Conservation (phyloP, 2,797 vertebrate species). For the Buphagus erythrorhynchus region DNA sequence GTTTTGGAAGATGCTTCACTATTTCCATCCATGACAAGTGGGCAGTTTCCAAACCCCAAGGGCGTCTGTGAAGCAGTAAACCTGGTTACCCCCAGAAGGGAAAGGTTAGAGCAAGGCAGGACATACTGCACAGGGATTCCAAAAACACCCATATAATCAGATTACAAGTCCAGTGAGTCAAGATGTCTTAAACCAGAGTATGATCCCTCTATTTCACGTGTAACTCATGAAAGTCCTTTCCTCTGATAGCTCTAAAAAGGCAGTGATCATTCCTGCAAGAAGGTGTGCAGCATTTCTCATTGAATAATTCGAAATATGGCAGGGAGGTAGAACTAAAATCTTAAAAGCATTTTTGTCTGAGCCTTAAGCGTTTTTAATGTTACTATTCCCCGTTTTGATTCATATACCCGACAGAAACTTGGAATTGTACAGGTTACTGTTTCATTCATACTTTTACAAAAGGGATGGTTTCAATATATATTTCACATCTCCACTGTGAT, state of each 20-base stretch:
- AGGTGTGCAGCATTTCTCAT: background rate
- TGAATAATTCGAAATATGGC: background rate
- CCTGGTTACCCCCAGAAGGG: background rate
- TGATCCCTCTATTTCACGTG: conserved; percentile 18
- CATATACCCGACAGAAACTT: background rate
- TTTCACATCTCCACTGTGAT: background rate
- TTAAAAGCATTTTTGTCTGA: background rate
- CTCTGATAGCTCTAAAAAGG: background rate
- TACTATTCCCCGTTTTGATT: background rate
- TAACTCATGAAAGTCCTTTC: background rate
- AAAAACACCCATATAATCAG: conserved; percentile 15
- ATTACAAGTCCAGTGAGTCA: conserved; percentile 39
- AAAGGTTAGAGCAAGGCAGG: background rate
- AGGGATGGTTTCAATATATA: background rate
- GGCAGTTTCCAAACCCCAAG: background rate
- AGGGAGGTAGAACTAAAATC: background rate
- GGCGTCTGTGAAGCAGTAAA: background rate
- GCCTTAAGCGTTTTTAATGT: background rate
- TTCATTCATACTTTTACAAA: background rate
- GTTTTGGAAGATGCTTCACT: background rate
- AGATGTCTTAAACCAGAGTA: background rate
- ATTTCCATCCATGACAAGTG: background rate
- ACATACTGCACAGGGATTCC: background rate
- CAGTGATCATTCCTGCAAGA: background rate
- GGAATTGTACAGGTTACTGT: background rate